Conservation (phyloP, 2,888 invertebrate genomes). For the Smittia aterrima region DNA sequence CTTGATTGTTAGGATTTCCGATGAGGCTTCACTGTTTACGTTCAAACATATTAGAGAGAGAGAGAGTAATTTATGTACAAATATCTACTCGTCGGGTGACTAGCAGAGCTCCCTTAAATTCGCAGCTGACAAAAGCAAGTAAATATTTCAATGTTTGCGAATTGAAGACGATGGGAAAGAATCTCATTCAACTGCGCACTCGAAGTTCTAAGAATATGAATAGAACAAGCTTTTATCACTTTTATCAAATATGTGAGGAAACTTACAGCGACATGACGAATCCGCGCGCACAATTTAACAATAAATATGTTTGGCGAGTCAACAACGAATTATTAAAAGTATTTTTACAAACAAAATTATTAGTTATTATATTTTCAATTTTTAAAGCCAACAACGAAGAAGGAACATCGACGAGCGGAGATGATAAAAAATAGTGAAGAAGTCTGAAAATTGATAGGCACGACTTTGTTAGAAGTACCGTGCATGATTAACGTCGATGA, state of each 20-base stretch:
- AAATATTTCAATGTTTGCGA: too few species aligned
- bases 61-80: constrained; percentile 16
- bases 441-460: not conserved
- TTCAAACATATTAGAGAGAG: constrained; percentile 8
- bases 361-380: constrained; percentile 37
- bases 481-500: too few species aligned
- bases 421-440: not conserved
- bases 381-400: constrained; percentile 1
- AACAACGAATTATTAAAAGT: constrained; percentile 39
- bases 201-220: too few species aligned
- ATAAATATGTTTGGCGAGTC: constrained; percentile 38
- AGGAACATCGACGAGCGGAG: not conserved
- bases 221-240: not conserved
- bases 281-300: constrained; percentile 42
- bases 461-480: too few species aligned
- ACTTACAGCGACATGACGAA: constrained; percentile 29
- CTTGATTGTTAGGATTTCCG: not conserved
- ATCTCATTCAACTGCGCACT: too few species aligned
- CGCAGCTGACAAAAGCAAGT: too few species aligned
- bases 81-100: not conserved
- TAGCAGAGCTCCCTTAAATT: not conserved
- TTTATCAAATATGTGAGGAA: constrained; percentile 31
- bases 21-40: not conserved
- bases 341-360: constrained; percentile 42
- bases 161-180: too few species aligned